phyloP scores from a whole-genome alignment of 2,888 invertebrate genomes.

The Girardia tigrina region DNA sequence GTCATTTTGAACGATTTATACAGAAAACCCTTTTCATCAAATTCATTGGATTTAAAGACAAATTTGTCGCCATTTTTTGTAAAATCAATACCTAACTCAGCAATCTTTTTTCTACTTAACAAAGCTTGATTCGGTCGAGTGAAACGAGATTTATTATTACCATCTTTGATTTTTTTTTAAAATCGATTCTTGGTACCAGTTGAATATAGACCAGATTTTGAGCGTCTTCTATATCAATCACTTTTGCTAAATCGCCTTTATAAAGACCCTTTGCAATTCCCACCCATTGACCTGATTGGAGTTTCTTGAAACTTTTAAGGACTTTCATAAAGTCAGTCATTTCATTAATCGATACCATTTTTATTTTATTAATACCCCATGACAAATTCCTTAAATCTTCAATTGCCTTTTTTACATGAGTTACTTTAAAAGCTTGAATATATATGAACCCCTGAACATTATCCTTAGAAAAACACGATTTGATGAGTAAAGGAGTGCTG shows the following conservation, averaged over 20 bases:
- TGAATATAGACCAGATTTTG: constrained; percentile 91
- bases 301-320: constrained; percentile 79
- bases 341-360: constrained; percentile 98
- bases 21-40: constrained; percentile 77
- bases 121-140: constrained; percentile 33
- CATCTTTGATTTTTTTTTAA: too few relatives aligned
- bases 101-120: constrained; percentile 28
- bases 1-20: constrained; percentile 90
- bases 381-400: constrained; percentile 77
- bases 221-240: constrained; percentile 88
- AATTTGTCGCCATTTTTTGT: constrained; percentile 78
- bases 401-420: constrained; percentile 84
- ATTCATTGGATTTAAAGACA: constrained; percentile 86
- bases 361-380: constrained; percentile 80
- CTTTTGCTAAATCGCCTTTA: constrained; percentile 77
- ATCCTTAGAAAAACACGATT: constrained; percentile 88
- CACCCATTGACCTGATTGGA: constrained; percentile 92
- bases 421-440: constrained; percentile 91
- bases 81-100: constrained; percentile 72
- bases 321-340: constrained; percentile 96
- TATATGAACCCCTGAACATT: constrained; percentile 93
- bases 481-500: constrained; percentile 67
- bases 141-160: constrained; percentile 55
- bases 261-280: constrained; percentile 70
- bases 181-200: constrained; percentile 87